Conservation (phyloP, 2,113 vertebrate genomes). For the Axis porcinus region DNA sequence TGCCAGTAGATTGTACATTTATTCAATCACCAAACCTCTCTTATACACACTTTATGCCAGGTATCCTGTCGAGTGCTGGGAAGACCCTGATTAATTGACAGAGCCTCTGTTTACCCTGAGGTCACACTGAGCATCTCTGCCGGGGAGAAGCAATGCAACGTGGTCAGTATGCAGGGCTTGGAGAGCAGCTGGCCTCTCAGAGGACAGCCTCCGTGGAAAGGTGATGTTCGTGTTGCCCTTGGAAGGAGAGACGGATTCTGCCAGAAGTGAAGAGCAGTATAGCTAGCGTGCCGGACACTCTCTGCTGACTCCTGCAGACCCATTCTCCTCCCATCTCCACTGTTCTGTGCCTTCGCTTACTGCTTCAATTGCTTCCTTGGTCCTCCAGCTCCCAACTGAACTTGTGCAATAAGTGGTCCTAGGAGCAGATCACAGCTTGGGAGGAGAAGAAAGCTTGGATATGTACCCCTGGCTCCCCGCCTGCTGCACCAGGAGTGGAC, state of each 20-base stretch:
- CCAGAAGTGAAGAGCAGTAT: not conserved
- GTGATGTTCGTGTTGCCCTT: fast-evolving
- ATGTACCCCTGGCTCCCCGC: not conserved
- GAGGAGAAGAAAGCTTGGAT: not conserved
- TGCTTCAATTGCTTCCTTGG: fast-evolving
- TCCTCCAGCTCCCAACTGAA: not conserved
- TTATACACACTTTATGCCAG: not conserved
- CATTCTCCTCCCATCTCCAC: not conserved
- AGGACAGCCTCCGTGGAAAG: fast-evolving
- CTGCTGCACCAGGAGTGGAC: not conserved
- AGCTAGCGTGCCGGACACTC: fast-evolving
- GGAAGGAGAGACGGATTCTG: not conserved
- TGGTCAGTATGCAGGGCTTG: fast-evolving
- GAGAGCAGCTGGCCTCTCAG: not conserved
- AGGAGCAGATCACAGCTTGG: not conserved
- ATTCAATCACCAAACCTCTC: not conserved
- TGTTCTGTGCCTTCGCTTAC: fast-evolving
- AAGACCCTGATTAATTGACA: not conserved
- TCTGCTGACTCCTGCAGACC: not conserved
- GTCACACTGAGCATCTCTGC: fast-evolving
- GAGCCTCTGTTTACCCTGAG: not conserved
- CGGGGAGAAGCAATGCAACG: not conserved
- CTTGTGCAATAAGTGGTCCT: not conserved
- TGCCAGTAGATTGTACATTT: not conserved
- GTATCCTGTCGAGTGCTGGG: too few species aligned